Evolutionary conservation across 2,113 vertebrate genomes (phyloP).

Genomic region (Raja brachyura): DNA sequence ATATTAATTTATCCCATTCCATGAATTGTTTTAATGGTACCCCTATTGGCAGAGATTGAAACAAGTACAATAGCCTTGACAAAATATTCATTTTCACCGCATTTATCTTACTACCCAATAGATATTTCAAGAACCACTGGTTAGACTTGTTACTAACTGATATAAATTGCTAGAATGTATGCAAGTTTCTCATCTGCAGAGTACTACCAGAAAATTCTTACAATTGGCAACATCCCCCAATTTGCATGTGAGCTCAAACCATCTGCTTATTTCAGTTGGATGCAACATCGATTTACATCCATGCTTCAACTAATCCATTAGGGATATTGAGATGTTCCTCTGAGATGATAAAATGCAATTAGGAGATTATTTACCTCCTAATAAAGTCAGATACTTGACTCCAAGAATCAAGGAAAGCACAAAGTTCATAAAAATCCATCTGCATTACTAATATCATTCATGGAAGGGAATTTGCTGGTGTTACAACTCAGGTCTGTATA

Average conservation of each 20-base stretch:
- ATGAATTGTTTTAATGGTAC: too few species aligned
- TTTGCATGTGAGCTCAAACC: neutral
- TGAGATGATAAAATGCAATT: neutral
- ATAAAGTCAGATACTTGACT: neutral
- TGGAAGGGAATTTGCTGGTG: too few species aligned
- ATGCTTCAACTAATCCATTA: neutral
- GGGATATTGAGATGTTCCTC: neutral
- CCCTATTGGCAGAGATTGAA: too few species aligned
- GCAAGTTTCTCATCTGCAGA: neutral
- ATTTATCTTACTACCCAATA: too few species aligned
- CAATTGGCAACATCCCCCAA: neutral
- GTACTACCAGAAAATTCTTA: neutral
- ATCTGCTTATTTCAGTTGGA: neutral
- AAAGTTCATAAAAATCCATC: too few species aligned
- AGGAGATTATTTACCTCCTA: neutral
- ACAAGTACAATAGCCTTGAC: too few species aligned
- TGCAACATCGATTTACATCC: neutral
- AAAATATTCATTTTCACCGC: too few species aligned
- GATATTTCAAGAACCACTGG: neutral
- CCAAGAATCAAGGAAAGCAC: neutral
- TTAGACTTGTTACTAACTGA: neutral
- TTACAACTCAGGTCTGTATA: too few species aligned
- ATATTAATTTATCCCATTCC: too few species aligned
- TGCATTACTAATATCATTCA: too few species aligned
- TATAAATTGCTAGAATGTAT: neutral